Percentiles rank a stretch among this genome's conserved stretches.
phyloP scores from a whole-genome alignment of 2,113 vertebrate species.

The Rana temporaria region DNA sequence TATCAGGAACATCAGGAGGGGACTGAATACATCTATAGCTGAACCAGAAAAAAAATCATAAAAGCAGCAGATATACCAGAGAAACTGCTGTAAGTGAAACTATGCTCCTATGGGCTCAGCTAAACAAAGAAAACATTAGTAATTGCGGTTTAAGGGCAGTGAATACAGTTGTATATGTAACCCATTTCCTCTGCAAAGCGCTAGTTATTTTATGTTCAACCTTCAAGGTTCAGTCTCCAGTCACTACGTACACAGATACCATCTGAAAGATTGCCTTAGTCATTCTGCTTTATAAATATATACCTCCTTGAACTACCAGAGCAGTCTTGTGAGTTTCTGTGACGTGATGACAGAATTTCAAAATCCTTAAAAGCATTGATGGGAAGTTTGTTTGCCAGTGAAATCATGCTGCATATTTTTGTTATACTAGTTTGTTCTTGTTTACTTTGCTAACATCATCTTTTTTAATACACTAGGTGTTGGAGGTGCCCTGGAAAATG shows the following conservation, averaged over 20 bases:
- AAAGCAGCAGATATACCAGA: no score
- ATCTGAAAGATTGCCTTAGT: conserved; percentile 37
- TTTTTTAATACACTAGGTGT: conserved; percentile 70
- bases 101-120: no score
- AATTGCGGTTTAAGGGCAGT: not conserved
- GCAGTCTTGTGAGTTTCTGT: not conserved
- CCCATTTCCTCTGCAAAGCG: conserved; percentile 28
- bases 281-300: conserved; percentile 26
- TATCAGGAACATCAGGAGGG: no score
- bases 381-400: not conserved
- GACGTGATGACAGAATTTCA: not conserved
- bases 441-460: not conserved
- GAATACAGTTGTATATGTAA: conserved; percentile 25
- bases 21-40: no score
- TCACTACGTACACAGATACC: conserved; percentile 6
- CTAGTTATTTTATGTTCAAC: conserved; percentile 33
- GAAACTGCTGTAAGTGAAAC: no score
- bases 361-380: not conserved
- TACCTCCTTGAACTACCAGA: conserved; percentile 15
- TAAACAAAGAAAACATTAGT: no score
- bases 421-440: not conserved
- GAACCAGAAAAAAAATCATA: no score
- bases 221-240: conserved; percentile 18
- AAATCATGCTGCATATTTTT: not conserved
- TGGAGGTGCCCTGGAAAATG: conserved; percentile 79